Percentiles rank a stretch among this genome's conserved stretches.
phyloP scores from a whole-genome alignment of 2,888 invertebrate genomes.

The Sarcophaga caerulescens region DNA sequence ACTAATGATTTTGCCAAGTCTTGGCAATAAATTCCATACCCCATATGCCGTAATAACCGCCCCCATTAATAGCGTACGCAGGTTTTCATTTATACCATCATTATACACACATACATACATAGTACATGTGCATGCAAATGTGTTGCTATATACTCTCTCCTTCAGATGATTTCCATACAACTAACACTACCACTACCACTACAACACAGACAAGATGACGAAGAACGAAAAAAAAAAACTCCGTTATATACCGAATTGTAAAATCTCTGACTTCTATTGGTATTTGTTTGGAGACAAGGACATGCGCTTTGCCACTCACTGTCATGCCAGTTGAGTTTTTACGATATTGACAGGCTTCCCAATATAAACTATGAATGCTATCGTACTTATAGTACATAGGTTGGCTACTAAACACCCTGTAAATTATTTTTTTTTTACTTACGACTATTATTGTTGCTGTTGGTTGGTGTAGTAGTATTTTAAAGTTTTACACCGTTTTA shows the following conservation, averaged over 20 bases:
- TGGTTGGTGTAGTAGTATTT: too few relatives aligned
- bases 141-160: background rate
- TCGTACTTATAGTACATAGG: background rate
- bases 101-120: background rate
- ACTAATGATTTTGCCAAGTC: slow-evolving; percentile 30
- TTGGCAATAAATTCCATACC: slow-evolving; percentile 24
- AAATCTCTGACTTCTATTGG: slow-evolving; percentile 56
- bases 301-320: slow-evolving; percentile 48
- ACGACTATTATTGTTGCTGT: too few relatives aligned
- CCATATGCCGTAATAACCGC: slow-evolving; percentile 48
- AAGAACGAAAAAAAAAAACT: background rate
- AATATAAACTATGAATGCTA: background rate
- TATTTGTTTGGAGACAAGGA: slow-evolving; percentile 13
- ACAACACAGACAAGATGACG: too few relatives aligned
- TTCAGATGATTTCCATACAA: background rate
- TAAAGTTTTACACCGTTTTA: background rate
- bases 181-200: background rate
- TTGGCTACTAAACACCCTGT: too few relatives aligned
- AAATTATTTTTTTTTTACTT: too few relatives aligned
- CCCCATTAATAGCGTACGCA: slow-evolving; percentile 34
- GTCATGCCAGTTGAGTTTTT: slow-evolving; percentile 2
- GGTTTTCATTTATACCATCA: background rate
- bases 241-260: slow-evolving; percentile 40
- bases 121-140: background rate
- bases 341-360: slow-evolving; percentile 70